Percentiles rank a stretch among this genome's conserved stretches.
Conservation (phyloP, 2,797 vertebrate species). For the Cyclopterus lumpus region DNA sequence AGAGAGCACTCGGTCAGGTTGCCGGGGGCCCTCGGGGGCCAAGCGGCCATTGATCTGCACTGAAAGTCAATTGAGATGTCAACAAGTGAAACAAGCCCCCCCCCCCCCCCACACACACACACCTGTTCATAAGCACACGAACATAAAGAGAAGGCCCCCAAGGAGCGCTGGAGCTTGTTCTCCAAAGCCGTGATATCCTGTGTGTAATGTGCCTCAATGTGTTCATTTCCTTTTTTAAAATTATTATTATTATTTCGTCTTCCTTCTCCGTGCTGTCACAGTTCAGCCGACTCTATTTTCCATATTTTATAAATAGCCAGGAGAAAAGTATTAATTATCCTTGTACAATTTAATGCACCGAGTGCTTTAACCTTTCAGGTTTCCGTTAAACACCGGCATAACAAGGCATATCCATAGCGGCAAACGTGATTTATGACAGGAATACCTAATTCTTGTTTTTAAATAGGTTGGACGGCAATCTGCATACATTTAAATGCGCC, state of each 20-base stretch:
- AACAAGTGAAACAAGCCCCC: not conserved
- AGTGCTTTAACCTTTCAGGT: conserved; percentile 99
- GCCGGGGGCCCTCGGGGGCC: conserved; percentile 13
- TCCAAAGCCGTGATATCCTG: conserved; percentile 28
- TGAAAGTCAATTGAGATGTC: conserved; percentile 31
- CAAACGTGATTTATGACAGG: conserved; percentile 99
- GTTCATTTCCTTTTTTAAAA: conserved; percentile 68
- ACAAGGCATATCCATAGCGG: conserved; percentile 97
- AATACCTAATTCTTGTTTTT: conserved; percentile 99
- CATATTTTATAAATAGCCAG: conserved; percentile 99
- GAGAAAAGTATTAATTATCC: conserved; percentile 99
- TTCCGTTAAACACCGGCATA: conserved; percentile 97
- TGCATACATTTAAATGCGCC: conserved; percentile 99
- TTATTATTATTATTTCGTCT: conserved; percentile 74
- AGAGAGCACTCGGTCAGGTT: conserved; percentile 49
- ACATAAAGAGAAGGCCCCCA: not conserved
- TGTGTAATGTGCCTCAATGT: conserved; percentile 15
- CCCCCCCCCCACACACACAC: no score
- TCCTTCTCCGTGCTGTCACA: conserved; percentile 87
- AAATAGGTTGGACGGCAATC: conserved; percentile 99
- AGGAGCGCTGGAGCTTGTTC: conserved; percentile 29
- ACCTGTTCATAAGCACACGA: conserved; percentile 39
- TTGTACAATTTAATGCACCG: conserved; percentile 99
- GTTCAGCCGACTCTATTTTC: conserved; percentile 95
- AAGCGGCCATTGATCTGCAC: conserved; percentile 6